Percentiles rank a stretch among this genome's conserved stretches.
Conservation (phyloP, 2,888 invertebrate species). For the Cotesia congregata region DNA sequence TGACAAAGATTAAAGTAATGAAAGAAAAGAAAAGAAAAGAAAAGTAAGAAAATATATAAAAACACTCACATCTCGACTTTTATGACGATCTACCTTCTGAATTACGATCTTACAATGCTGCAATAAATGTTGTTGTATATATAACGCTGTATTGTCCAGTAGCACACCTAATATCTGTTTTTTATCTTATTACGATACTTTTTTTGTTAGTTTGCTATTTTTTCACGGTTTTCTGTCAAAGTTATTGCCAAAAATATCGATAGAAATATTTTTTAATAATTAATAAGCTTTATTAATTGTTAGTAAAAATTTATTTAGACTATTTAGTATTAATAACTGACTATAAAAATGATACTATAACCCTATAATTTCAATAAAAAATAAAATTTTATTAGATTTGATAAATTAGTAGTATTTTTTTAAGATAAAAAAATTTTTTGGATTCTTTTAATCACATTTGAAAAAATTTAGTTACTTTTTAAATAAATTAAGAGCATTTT, state of each 20-base stretch:
- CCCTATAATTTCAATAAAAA: too few relatives aligned
- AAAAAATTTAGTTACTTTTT: too few relatives aligned
- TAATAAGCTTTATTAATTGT: too few relatives aligned
- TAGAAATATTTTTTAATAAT: too few relatives aligned
- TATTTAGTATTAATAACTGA: too few relatives aligned
- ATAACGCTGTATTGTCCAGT: conserved; percentile 52
- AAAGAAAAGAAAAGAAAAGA: conserved; percentile 30
- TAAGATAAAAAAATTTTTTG: too few relatives aligned
- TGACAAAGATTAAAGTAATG: conserved; percentile 40
- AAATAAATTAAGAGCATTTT: too few relatives aligned
- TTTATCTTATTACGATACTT: not conserved
- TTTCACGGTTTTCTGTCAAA: not conserved
- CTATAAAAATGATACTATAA: too few relatives aligned
- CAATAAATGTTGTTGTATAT: conserved; percentile 65
- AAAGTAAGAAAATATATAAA: conserved; percentile 41
- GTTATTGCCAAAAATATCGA: not conserved
- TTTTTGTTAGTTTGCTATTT: not conserved
- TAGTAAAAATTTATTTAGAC: too few relatives aligned
- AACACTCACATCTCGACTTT: conserved; percentile 58
- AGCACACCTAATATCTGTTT: conserved; percentile 25
- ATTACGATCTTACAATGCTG: conserved; percentile 67
- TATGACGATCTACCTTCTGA: conserved; percentile 64
- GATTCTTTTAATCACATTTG: too few relatives aligned
- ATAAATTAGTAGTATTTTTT: too few relatives aligned
- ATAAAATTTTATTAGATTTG: too few relatives aligned